phyloP scores from a whole-genome alignment of 2,113 vertebrate genomes.

The Thymallus thymallus region DNA sequence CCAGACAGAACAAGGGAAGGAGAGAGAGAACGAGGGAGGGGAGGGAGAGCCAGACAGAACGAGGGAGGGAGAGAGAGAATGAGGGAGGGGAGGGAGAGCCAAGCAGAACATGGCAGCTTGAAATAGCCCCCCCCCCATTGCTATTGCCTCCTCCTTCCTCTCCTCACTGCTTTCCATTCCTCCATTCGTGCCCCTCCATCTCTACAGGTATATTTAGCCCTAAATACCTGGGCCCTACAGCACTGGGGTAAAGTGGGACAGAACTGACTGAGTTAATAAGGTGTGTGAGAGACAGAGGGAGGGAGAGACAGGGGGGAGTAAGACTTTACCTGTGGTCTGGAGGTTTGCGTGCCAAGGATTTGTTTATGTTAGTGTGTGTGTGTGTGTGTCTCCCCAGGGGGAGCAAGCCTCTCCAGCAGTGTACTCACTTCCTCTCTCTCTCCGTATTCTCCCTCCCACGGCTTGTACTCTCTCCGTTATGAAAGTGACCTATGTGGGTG shows the following conservation, averaged over 20 bases:
- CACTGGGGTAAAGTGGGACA: conserved; percentile 61
- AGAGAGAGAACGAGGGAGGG: conserved; percentile 1
- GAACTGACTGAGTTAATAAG: conserved; percentile 63
- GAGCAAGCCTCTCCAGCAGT: conserved; percentile 59
- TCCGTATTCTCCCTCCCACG: conserved; percentile 69
- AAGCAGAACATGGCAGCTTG: conserved; percentile 44
- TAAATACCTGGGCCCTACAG: conserved; percentile 61
- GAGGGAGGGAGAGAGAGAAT: conserved; percentile 4
- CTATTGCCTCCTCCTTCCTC: conserved; percentile 25
- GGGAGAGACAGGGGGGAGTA: conserved; percentile 10
- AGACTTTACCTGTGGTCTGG: neutral
- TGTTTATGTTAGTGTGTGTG: conserved; percentile 19
- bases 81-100: conserved; percentile 1
- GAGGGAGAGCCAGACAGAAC: neutral
- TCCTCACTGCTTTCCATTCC: neutral
- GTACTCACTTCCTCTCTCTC: conserved; percentile 55
- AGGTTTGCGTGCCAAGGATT: neutral
- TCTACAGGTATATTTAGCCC: conserved; percentile 69
- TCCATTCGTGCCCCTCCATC: conserved; percentile 27
- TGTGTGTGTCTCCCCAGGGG: conserved; percentile 41
- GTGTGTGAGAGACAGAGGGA: conserved; percentile 26
- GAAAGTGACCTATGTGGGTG: conserved; percentile 77
- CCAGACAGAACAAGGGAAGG: neutral
- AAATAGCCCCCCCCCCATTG: conserved; percentile 65
- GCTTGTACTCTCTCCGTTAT: conserved; percentile 68